Conservation (phyloP, 1,140 invertebrate genomes). For the Parapsyche elsis region DNA sequence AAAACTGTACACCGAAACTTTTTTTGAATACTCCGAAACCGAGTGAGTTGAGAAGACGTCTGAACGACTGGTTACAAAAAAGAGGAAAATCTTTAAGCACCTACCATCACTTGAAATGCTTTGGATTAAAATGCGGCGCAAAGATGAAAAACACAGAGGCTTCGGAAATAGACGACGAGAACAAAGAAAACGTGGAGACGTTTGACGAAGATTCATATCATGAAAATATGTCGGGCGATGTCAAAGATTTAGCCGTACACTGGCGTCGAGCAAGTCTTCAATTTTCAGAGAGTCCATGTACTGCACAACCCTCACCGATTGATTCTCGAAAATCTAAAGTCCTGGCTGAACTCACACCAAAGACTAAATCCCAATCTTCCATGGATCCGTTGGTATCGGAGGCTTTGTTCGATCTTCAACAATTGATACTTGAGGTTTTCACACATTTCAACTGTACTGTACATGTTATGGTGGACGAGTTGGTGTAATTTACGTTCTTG, state of each 20-base stretch:
- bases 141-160: conserved; percentile 54
- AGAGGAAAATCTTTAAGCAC: conserved; percentile 65
- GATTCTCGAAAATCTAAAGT: neutral
- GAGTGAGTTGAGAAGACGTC: conserved; percentile 61
- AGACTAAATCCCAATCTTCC: neutral
- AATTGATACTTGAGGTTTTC: conserved; percentile 59
- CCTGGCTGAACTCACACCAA: conserved; percentile 35
- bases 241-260: conserved; percentile 49
- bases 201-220: conserved; percentile 62
- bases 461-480: conserved; percentile 23
- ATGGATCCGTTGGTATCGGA: conserved; percentile 54
- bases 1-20: conserved; percentile 57
- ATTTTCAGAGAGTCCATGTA: neutral
- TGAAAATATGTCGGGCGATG: conserved; percentile 61
- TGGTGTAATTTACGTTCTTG: conserved; percentile 13
- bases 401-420: conserved; percentile 60
- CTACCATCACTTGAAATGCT: conserved; percentile 68
- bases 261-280: conserved; percentile 43
- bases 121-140: conserved; percentile 58
- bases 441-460: conserved; percentile 12
- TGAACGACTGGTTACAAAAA: conserved; percentile 66
- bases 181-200: conserved; percentile 69
- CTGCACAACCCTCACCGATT: neutral
- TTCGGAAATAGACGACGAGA: conserved; percentile 63
- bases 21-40: conserved; percentile 60